Percentiles rank a stretch among this genome's conserved stretches.
Conservation (phyloP, 2,797 vertebrate species). For the Amblyopsis hoosieri region DNA sequence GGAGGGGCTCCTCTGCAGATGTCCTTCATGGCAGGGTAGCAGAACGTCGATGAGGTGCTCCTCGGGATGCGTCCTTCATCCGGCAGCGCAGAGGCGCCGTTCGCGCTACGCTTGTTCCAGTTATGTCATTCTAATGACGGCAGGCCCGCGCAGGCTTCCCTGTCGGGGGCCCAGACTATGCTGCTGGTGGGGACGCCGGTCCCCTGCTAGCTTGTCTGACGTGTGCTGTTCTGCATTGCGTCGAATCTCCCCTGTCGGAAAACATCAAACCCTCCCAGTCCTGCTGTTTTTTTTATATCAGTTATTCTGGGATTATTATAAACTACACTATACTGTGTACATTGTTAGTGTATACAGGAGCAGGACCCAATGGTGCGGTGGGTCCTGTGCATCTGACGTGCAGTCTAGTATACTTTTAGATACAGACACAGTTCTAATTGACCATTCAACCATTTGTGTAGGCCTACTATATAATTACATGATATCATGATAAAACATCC, state of each 20-base stretch:
- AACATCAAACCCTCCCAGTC: slow-evolving; percentile 15
- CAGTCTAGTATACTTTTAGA: no score
- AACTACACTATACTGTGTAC: no score
- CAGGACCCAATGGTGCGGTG: no score
- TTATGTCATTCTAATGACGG: slow-evolving; percentile 63
- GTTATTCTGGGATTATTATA: slow-evolving; percentile 40
- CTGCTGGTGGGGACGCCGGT: slow-evolving; percentile 17
- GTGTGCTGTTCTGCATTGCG: slow-evolving; percentile 42
- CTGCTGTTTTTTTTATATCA: slow-evolving; percentile 32
- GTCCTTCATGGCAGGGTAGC: no score
- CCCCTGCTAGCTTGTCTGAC: slow-evolving; percentile 50
- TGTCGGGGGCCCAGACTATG: slow-evolving; percentile 16
- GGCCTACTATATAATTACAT: no score
- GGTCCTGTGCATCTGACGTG: no score
- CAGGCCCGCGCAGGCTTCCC: slow-evolving; percentile 38
- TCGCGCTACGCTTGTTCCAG: slow-evolving; percentile 56
- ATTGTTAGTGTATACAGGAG: no score
- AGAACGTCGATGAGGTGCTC: slow-evolving; percentile 10
- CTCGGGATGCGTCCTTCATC: slow-evolving; percentile 34
- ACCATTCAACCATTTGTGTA: no score
- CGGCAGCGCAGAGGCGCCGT: slow-evolving; percentile 38
- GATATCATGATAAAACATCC: no score
- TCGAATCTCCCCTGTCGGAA: slow-evolving; percentile 54
- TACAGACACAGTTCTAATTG: no score
- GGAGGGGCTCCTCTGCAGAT: no score